A percentile compares a stretch with the other conserved stretches of the same genome.
Evolutionary conservation across 2,797 vertebrate genomes (phyloP).

Genomic region (Smutsia temminckii): DNA sequence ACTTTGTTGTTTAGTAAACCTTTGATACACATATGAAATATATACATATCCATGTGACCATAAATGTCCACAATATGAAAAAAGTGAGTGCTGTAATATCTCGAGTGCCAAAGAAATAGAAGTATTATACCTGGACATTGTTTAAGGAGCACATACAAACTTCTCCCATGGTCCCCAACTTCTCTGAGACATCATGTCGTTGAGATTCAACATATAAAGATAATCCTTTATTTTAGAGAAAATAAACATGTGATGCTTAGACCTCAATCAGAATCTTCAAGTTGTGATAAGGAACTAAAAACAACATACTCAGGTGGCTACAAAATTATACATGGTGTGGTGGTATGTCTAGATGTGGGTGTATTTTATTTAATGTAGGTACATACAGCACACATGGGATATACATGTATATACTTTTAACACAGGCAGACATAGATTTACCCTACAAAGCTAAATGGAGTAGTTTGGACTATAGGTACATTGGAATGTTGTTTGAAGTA

Average conservation of each 20-base stretch:
- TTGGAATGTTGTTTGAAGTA: not conserved
- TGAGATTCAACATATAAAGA: not conserved
- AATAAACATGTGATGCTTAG: not conserved
- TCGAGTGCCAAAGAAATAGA: not conserved
- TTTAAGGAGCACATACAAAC: not conserved
- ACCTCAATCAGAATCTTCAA: not conserved
- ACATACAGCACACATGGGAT: not conserved
- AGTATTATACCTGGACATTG: not conserved
- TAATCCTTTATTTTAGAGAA: not conserved
- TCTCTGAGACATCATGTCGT: not conserved
- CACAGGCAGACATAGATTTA: not conserved
- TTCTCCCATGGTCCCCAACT: not conserved
- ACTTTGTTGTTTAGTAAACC: not conserved
- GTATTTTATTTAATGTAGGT: not conserved
- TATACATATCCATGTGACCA: not conserved
- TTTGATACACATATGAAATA: not conserved
- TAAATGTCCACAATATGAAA: not conserved
- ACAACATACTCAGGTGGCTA: not conserved
- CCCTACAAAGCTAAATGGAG: not conserved
- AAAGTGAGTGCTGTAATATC: not conserved
- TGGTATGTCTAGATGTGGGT: not conserved
- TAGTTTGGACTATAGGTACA: not conserved
- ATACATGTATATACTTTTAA: not conserved
- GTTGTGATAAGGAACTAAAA: not conserved
- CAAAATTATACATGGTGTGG: not conserved